Evolutionary conservation across 2,113 vertebrate genomes (phyloP).

Genomic region (Gambusia holbrooki): DNA sequence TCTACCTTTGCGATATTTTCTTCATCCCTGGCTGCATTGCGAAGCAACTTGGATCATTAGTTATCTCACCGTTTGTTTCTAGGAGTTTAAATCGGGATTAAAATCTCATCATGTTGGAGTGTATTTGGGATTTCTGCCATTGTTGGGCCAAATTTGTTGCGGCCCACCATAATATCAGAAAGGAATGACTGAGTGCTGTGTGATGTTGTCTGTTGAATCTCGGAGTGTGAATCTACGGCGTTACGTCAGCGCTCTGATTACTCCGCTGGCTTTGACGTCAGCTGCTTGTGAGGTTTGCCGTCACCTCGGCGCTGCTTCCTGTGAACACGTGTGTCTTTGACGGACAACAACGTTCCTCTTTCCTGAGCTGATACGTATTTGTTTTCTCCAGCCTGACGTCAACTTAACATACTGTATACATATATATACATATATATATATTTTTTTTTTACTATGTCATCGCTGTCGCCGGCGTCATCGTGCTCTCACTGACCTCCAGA

Average conservation of each 20-base stretch:
- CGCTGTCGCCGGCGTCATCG: not conserved
- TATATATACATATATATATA: too few species aligned
- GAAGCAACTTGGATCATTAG: not conserved
- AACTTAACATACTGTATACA: not conserved
- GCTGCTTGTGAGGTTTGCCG: not conserved
- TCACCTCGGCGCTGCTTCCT: not conserved
- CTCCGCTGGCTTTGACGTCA: not conserved
- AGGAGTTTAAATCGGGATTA: not conserved
- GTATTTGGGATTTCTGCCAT: not conserved
- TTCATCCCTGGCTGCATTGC: not conserved
- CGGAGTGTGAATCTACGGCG: not conserved
- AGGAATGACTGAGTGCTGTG: too few species aligned
- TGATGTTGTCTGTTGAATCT: not conserved
- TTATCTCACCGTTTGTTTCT: not conserved
- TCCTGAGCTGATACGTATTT: not conserved
- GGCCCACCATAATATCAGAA: not conserved
- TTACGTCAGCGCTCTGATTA: not conserved
- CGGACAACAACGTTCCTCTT: not conserved
- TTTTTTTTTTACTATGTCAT: not conserved
- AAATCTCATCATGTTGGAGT: not conserved
- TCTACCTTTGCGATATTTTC: not conserved
- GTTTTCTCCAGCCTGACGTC: not conserved
- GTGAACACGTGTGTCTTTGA: not conserved
- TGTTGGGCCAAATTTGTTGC: not conserved
- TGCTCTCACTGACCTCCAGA: constrained; percentile 24